Percentiles rank a stretch among this genome's conserved stretches.
Conservation (phyloP, 2,113 vertebrate genomes). For the Brevimyrus niger region DNA sequence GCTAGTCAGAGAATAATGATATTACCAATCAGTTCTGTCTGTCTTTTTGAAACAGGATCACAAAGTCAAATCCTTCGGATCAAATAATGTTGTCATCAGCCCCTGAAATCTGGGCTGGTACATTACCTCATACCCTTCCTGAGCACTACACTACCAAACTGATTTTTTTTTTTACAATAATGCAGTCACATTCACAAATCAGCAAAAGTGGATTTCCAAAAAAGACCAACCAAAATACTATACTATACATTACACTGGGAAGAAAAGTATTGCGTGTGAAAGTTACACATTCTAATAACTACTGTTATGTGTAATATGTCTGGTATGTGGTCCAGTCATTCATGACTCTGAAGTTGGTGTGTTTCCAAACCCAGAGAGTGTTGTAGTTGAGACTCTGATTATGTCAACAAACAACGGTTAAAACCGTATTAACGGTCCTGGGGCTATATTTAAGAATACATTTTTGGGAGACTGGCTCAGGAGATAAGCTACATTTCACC, state of each 20-base stretch:
- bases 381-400: constrained; percentile 4
- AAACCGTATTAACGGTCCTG: neutral
- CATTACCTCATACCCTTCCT: neutral
- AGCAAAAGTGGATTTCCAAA: neutral
- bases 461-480: neutral
- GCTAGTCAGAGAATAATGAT: neutral
- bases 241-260: neutral
- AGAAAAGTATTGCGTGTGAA: neutral
- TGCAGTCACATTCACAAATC: neutral
- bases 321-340: constrained; percentile 15
- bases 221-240: neutral
- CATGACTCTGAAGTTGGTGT: constrained; percentile 1
- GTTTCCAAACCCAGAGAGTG: neutral
- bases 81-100: neutral
- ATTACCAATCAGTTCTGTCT: neutral
- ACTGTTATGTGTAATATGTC: constrained; percentile 14
- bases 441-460: neutral
- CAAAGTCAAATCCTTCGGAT: neutral
- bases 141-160: neutral
- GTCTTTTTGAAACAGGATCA: neutral
- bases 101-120: neutral
- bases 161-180: neutral
- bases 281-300: neutral
- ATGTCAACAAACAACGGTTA: neutral
- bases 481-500: neutral